Percentiles rank a stretch among this genome's conserved stretches.
These are phyloP conservation scores for Pluvianellus socialis DNA, from an alignment of 2,113 vertebrate species.

Conservation along the genomic window DNA sequence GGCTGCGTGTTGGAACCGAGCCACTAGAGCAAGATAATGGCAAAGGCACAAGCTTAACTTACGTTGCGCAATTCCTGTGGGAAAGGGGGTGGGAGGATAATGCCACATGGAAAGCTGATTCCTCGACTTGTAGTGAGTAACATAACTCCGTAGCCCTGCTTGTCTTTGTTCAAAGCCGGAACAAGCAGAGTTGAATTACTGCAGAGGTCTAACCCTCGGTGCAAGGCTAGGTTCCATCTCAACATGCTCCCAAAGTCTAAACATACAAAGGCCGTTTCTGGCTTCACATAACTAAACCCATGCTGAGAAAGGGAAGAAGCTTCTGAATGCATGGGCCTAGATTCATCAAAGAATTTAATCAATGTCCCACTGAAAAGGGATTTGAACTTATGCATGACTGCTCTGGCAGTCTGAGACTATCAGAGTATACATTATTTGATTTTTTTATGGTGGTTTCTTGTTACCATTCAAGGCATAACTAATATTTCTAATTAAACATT, in stretches of 20 bases:
- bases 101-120: constrained; percentile 36
- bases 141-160: neutral
- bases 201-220: constrained; percentile 21
- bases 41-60: constrained; percentile 37
- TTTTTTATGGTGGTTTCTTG: neutral
- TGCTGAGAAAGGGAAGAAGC: constrained; percentile 42
- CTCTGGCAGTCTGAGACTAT: constrained; percentile 1
- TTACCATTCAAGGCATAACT: constrained; percentile 6
- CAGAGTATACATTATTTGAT: neutral
- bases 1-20: neutral
- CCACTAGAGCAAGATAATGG: constrained; percentile 30
- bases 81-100: constrained; percentile 10
- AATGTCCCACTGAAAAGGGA: constrained; percentile 32
- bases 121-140: constrained; percentile 20
- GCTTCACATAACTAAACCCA: constrained; percentile 37
- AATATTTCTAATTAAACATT: constrained; percentile 39
- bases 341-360: constrained; percentile 54
- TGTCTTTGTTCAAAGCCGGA: constrained; percentile 34
- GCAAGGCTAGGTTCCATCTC: neutral
- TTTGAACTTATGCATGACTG: constrained; percentile 45
- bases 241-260: constrained; percentile 20
- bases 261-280: constrained; percentile 10
- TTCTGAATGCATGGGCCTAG: neutral
- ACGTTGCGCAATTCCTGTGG: neutral
- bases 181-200: constrained; percentile 31